phyloP scores from a whole-genome alignment of 2,113 vertebrate species.

The Pangasianodon gigas region DNA sequence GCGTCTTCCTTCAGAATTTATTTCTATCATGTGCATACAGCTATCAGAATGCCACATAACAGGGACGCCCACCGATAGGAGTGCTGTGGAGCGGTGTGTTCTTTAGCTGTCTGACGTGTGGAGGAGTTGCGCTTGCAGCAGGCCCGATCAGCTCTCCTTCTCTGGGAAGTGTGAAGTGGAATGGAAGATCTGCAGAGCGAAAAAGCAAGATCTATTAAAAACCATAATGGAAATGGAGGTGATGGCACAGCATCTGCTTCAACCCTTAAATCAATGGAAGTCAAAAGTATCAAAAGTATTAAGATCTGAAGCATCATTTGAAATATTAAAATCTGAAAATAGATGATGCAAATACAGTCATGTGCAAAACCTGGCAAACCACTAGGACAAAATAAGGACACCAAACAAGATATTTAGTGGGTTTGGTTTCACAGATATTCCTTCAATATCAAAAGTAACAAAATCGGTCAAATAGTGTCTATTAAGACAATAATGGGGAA shows the following conservation, averaged over 20 bases:
- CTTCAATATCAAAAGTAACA: background rate
- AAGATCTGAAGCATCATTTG: background rate
- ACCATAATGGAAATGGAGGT: background rate
- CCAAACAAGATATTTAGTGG: background rate
- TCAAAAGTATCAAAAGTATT: background rate
- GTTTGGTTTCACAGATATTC: background rate
- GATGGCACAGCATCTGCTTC: background rate
- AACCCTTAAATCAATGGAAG: background rate
- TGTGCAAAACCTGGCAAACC: background rate
- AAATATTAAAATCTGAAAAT: background rate
- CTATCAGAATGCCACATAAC: background rate
- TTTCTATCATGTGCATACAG: background rate
- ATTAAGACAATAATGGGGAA: too few species aligned
- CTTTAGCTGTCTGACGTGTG: slow-evolving; percentile 84
- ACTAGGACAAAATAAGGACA: background rate
- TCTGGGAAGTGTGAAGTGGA: slow-evolving; percentile 88
- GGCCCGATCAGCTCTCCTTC: slow-evolving; percentile 85
- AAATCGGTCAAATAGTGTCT: too few species aligned
- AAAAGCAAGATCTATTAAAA: background rate
- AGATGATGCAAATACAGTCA: background rate
- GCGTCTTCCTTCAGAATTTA: background rate
- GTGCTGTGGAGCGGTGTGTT: slow-evolving; percentile 94
- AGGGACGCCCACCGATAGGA: slow-evolving; percentile 85
- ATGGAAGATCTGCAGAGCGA: slow-evolving; percentile 76
- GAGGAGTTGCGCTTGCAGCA: slow-evolving; percentile 78